Percentiles rank a stretch among this genome's conserved stretches.
Conservation (phyloP, 2,113 vertebrate genomes). For the Holacanthus passer region DNA sequence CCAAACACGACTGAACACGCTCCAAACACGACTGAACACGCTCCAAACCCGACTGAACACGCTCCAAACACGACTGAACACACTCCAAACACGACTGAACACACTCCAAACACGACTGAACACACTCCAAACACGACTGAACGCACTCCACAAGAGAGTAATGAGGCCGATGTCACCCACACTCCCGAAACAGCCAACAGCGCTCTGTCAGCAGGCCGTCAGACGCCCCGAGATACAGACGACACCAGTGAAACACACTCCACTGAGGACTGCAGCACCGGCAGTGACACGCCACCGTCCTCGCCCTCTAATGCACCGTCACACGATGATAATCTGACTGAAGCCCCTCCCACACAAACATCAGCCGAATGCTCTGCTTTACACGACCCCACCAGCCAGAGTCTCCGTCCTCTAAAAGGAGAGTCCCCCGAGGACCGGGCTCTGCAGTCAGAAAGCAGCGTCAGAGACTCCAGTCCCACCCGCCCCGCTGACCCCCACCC, state of each 20-base stretch:
- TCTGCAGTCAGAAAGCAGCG: not conserved
- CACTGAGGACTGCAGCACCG: conserved; percentile 10
- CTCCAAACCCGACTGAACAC: too few relatives aligned
- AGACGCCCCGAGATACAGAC: not conserved
- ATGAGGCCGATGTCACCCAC: not conserved
- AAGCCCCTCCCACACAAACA: not conserved
- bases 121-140: not conserved
- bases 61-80: too few relatives aligned
- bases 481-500: not conserved
- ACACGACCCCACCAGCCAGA: not conserved
- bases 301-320: rapidly evolving
- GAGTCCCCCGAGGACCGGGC: not conserved
- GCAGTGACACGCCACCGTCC: conserved; percentile 8
- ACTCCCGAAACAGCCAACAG: too few relatives aligned
- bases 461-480: not conserved
- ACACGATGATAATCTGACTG: not conserved
- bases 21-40: too few relatives aligned
- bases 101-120: too few relatives aligned
- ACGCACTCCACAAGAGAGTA: not conserved
- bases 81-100: too few relatives aligned
- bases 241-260: not conserved
- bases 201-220: not conserved
- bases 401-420: not conserved
- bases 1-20: too few relatives aligned
- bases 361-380: not conserved